Evolutionary conservation across 2,888 invertebrate species (phyloP).

Genomic region (Zonitis immaculata): DNA sequence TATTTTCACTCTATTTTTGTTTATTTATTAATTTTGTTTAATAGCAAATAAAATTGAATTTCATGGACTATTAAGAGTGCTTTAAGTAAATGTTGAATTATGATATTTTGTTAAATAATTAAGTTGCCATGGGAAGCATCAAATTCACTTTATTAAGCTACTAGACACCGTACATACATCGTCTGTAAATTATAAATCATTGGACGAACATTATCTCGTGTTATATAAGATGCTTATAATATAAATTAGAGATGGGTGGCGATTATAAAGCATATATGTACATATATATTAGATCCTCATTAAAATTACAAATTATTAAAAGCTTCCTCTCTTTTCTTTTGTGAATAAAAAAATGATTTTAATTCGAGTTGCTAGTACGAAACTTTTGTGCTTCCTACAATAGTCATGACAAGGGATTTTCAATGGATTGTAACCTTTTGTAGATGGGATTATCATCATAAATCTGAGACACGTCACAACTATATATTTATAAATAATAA

Average conservation of each 20-base stretch:
- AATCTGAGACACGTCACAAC: too few relatives aligned
- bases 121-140: background rate
- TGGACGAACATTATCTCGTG: background rate
- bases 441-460: background rate
- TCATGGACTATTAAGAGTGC: background rate
- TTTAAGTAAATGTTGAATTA: background rate
- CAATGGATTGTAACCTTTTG: background rate
- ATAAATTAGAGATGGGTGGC: too few relatives aligned
- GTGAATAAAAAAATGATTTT: too few relatives aligned
- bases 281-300: too few relatives aligned
- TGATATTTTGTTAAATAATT: background rate
- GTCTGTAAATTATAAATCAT: background rate
- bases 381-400: background rate
- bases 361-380: background rate
- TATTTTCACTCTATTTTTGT: too few relatives aligned
- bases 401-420: background rate
- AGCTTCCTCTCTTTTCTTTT: background rate
- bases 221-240: background rate
- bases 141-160: background rate
- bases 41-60: too few relatives aligned
- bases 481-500: constrained; percentile 1
- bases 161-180: background rate
- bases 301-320: too few relatives aligned
- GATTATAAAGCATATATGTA: too few relatives aligned
- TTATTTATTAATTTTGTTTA: too few relatives aligned